Base-by-base conservation (phyloP, 2,888 invertebrate genomes). In the Cerceris rybyensis region DNA sequence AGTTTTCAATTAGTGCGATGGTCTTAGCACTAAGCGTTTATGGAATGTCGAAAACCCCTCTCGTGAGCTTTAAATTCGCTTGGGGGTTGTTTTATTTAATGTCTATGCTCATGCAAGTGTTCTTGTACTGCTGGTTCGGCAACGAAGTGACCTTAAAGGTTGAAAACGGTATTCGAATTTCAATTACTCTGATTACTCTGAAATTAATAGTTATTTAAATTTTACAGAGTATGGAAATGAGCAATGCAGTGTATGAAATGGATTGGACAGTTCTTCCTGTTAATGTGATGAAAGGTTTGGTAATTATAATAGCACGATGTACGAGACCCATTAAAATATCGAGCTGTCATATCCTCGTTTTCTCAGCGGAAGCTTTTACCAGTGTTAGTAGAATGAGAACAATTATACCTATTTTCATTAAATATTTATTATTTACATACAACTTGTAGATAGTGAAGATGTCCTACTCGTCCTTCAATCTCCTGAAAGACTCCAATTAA, bases 121-220 rank as follows among this genome's bases (percentile, higher is more conserved):
- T 86, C 75, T 80, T 89, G 42, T 81, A 89, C 60, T 90, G 89
- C 66, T 89, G 89, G 88, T 87, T 84, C 42, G 90, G 89, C 28
- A 88, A 88, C 70, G 87, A 89, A 70, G 82, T 90, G 14, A 83
- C 73, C 43, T 65, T 84, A 42, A 81, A 85, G 83, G 84, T 84
- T 59, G 14, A 63, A 63, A 55, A 17, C 9, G 17, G 55, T 17
- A 55, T 17, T 7, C 13, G 7, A 52, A 52, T 11, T 1, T n/a
- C n/a, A 2, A n/a, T 52, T 17, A 16, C 16, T 16, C n/a, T 17
- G 7, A 55, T 28, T 28, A 11, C 0, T 6, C 1, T 16, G 17
- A 14, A 6, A 14, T 71, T 58, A n/a, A 58, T 43, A 9, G 39
- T n/a, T n/a, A 42, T 14, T 9, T 54, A 17, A 59, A 42, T 58